Conservation (phyloP, 2,797 vertebrate species). For the Otolemur crassicaudatus region DNA sequence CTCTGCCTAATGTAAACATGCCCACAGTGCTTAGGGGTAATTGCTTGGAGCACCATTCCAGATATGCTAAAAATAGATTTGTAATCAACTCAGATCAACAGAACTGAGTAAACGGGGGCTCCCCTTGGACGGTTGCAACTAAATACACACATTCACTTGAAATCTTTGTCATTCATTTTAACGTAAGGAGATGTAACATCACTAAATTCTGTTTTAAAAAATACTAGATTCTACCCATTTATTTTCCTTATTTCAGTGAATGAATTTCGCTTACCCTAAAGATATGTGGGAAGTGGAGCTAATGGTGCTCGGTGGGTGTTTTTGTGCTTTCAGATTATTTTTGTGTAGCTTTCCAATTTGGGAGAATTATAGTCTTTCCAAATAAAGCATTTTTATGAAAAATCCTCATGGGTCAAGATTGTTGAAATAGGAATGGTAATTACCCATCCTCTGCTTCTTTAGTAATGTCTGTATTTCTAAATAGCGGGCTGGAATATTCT, state of each 20-base stretch:
- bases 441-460: neutral
- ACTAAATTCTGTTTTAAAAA: neutral
- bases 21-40: neutral
- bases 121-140: neutral
- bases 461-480: constrained; percentile 13
- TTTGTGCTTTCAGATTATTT: neutral
- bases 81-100: neutral
- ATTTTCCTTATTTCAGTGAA: neutral
- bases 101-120: neutral
- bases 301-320: neutral
- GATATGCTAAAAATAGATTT: neutral
- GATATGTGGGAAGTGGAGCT: neutral
- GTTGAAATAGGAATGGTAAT: constrained; percentile 28
- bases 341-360: neutral
- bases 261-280: neutral
- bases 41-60: neutral
- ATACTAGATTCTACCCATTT: neutral
- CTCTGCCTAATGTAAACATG: neutral
- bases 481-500: neutral
- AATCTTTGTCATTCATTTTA: neutral
- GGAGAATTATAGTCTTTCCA: constrained; percentile 20
- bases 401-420: neutral
- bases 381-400: constrained; percentile 15
- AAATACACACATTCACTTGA: neutral
- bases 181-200: neutral